phyloP scores from a whole-genome alignment of 2,797 vertebrate species.

The Loris lydekkerianus region DNA sequence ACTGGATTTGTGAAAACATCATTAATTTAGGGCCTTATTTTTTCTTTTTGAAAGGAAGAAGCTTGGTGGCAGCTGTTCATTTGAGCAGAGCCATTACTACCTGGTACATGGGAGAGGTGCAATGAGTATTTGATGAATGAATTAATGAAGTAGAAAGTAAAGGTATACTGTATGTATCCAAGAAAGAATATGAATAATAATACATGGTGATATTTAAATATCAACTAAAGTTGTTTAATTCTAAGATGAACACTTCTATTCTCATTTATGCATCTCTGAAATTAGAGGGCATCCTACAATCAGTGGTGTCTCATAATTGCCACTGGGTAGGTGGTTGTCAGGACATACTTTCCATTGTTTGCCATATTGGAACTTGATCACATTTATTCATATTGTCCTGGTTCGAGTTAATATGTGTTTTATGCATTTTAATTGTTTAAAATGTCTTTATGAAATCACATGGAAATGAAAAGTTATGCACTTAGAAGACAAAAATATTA shows the following conservation, averaged over 20 bases:
- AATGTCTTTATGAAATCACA: constrained; percentile 20
- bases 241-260: neutral
- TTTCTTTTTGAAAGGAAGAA: neutral
- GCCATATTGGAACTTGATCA: neutral
- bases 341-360: neutral
- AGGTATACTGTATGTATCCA: neutral
- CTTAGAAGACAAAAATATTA: constrained; percentile 2
- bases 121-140: neutral
- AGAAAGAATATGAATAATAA: neutral
- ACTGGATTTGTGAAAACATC: neutral
- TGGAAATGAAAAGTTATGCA: neutral
- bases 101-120: neutral
- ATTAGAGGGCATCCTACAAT: neutral
- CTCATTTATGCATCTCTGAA: neutral
- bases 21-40: neutral
- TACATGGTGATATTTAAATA: neutral
- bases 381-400: neutral
- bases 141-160: neutral
- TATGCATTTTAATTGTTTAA: constrained; percentile 38
- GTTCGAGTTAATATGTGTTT: neutral
- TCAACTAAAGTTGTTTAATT: neutral
- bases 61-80: neutral
- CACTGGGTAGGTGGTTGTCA: neutral
- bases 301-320: neutral
- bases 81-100: neutral